Conservation (phyloP, 1,140 invertebrate genomes). For the Brachionus plicatilis region DNA sequence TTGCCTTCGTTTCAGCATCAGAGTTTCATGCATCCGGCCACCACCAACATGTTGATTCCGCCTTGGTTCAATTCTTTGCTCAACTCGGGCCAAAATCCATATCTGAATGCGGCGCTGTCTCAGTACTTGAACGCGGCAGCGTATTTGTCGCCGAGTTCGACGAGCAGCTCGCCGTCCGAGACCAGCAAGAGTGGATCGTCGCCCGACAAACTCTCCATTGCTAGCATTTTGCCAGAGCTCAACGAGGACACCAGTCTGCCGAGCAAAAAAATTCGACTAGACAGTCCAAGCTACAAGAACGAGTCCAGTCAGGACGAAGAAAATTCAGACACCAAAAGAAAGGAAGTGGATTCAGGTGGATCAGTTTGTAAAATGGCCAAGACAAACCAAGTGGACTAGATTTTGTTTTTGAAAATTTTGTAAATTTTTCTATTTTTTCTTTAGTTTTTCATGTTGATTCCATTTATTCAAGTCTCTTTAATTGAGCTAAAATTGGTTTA, state of each 20-base stretch:
- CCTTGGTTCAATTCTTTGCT: constrained; percentile 34
- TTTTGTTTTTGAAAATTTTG: background rate
- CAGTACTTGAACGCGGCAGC: constrained; percentile 33
- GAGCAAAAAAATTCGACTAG: background rate
- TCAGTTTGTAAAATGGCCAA: background rate
- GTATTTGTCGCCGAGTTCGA: constrained; percentile 15
- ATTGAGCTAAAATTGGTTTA: background rate
- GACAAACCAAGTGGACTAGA: background rate
- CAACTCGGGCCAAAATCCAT: background rate
- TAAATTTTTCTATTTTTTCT: background rate
- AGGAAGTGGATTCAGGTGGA: background rate
- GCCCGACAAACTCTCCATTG: constrained; percentile 10
- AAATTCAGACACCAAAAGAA: background rate
- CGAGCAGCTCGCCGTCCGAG: background rate
- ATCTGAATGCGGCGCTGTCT: constrained; percentile 30
- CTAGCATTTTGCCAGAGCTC: constrained; percentile 16
- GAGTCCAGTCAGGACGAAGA: background rate
- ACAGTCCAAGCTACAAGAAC: background rate
- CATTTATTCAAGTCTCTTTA: background rate
- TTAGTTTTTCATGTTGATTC: background rate
- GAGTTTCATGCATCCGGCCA: background rate
- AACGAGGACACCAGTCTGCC: background rate
- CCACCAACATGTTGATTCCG: background rate
- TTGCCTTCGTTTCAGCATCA: background rate
- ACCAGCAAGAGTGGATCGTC: background rate